These are phyloP conservation scores for Eurosta solidaginis DNA, from an alignment of 1,140 invertebrate genomes.

Conservation along the genomic window DNA sequence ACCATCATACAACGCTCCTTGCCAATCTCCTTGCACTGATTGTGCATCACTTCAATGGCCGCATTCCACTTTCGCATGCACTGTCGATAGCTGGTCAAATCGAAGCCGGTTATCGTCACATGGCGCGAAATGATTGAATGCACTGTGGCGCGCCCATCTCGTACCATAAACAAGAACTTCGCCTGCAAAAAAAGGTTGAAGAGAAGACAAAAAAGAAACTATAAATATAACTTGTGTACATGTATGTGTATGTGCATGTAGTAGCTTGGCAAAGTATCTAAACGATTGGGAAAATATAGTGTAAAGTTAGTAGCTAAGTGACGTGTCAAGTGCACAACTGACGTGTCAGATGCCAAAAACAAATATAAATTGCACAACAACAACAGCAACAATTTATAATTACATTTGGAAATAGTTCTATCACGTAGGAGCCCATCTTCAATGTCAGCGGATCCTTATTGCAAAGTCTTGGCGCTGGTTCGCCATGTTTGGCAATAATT, in stretches of 20 bases:
- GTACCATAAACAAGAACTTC: constrained; percentile 97
- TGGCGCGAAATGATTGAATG: constrained; percentile 97
- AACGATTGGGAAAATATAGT: not conserved
- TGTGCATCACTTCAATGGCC: constrained; percentile 92
- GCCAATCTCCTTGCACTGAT: constrained; percentile 90
- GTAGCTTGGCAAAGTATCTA: not conserved
- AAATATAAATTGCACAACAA: not conserved
- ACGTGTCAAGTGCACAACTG: constrained; percentile 1
- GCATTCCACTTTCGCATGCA: constrained; percentile 96
- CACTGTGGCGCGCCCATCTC: constrained; percentile 95
- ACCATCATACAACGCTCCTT: constrained; percentile 81
- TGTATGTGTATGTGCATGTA: not conserved
- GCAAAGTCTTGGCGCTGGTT: constrained; percentile 88
- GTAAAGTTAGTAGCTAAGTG: not conserved
- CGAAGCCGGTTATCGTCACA: constrained; percentile 98
- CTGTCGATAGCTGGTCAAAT: constrained; percentile 89
- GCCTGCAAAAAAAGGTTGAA: constrained; percentile 57
- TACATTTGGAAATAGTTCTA: constrained; percentile 77
- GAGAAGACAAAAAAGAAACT: not conserved
- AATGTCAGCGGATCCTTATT: constrained; percentile 98
- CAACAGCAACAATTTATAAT: constrained; percentile 35
- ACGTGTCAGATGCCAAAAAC: not conserved
- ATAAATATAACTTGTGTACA: not conserved
- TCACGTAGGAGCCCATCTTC: constrained; percentile 88
- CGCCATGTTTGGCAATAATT: constrained; percentile 93